These are phyloP conservation scores for Brachionus calyciflorus DNA, from an alignment of 1,140 invertebrate genomes.

Conservation along the genomic window DNA sequence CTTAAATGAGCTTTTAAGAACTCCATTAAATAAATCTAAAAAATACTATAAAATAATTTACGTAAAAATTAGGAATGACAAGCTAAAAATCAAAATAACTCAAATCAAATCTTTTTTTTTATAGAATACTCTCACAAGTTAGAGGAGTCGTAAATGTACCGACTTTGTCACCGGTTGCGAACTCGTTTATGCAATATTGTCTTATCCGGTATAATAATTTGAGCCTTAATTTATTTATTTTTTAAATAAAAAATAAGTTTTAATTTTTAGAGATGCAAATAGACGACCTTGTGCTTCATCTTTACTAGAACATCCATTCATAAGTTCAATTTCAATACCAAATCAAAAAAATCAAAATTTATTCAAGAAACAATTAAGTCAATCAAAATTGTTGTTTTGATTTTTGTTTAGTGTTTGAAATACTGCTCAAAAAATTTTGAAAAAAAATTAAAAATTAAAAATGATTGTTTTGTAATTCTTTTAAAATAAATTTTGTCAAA, in stretches of 20 bases:
- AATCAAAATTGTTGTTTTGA: slow-evolving; percentile 8
- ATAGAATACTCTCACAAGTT: slow-evolving; percentile 35
- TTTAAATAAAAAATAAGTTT: background rate
- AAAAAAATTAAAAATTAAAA: background rate
- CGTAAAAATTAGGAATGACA: no score
- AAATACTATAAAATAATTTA: no score
- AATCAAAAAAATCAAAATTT: slow-evolving; percentile 34
- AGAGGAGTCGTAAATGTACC: slow-evolving; percentile 30
- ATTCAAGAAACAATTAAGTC: slow-evolving; percentile 8
- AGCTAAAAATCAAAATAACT: no score
- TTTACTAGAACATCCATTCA: slow-evolving; percentile 28
- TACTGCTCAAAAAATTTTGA: no score
- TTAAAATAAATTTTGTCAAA: no score
- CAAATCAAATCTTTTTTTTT: background rate
- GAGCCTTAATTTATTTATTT: background rate
- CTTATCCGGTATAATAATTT: slow-evolving; percentile 28
- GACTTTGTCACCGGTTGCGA: background rate
- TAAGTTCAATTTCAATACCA: slow-evolving; percentile 25
- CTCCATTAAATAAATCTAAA: no score
- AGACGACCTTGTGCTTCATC: background rate
- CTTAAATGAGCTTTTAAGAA: no score
- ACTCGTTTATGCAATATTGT: slow-evolving; percentile 40
- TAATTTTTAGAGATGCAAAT: slow-evolving; percentile 39
- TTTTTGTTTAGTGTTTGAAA: no score
- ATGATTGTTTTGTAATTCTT: slow-evolving; percentile 17